A percentile compares a stretch with the other conserved stretches of the same genome.
Evolutionary conservation across 2,888 invertebrate genomes (phyloP).

Genomic region (Deilephila elpenor): DNA sequence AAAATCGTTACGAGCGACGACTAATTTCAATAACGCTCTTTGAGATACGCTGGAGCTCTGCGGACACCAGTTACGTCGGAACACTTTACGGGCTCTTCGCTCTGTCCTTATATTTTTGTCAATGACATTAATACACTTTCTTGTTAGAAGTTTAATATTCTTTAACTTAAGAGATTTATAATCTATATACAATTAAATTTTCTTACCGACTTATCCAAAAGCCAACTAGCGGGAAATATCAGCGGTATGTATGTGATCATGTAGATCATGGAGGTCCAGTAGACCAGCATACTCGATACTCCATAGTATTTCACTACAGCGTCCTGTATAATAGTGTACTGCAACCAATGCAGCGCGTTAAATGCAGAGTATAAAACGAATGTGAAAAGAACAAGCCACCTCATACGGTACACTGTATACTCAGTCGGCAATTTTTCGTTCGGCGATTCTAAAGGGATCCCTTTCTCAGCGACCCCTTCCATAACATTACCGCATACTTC

Average conservation of each 20-base stretch:
- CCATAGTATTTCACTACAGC: conserved; percentile 91
- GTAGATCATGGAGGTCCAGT: conserved; percentile 99
- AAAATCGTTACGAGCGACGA: no score
- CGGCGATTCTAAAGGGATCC: conserved; percentile 68
- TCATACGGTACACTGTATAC: conserved; percentile 88
- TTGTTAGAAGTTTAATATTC: no score
- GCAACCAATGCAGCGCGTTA: conserved; percentile 98
- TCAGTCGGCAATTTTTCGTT: conserved; percentile 70
- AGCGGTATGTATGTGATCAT: conserved; percentile 99
- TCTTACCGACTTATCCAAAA: conserved; percentile 96
- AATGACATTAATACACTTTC: no score
- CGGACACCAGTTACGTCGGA: no score
- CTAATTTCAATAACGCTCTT: no score
- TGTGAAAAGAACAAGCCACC: conserved; percentile 94
- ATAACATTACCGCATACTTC: conserved; percentile 80
- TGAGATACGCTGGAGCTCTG: no score
- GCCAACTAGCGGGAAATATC: conserved; percentile 98
- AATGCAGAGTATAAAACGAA: conserved; percentile 96
- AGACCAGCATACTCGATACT: conserved; percentile 89
- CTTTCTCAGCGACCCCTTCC: conserved; percentile 77
- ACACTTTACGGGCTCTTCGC: no score
- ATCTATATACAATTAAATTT: neutral
- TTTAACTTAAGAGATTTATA: no score
- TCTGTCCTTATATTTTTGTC: no score
- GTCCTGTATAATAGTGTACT: conserved; percentile 96